Evolutionary conservation across 2,797 vertebrate species (phyloP).

Genomic region (Molossus alvarezi): DNA sequence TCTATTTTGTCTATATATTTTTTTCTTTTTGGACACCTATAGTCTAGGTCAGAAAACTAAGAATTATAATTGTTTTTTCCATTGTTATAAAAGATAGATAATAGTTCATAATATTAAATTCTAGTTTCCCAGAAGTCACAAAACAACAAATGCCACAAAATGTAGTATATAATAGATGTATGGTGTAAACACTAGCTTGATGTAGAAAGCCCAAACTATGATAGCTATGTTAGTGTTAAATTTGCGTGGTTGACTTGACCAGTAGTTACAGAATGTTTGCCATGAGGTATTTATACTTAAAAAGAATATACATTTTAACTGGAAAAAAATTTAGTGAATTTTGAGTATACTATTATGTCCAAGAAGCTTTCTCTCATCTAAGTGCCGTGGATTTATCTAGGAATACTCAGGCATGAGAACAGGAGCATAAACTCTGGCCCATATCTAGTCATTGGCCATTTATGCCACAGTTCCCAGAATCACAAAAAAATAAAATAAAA

Average conservation of each 20-base stretch:
- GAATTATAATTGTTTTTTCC: neutral
- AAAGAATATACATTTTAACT: neutral
- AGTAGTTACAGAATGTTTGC: neutral
- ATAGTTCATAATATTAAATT: neutral
- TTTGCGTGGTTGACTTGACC: neutral
- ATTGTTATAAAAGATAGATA: neutral
- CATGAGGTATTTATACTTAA: conserved; percentile 21
- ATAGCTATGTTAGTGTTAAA: neutral
- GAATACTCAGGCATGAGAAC: neutral
- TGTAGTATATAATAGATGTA: neutral
- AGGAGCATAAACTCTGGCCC: neutral
- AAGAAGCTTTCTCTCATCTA: neutral
- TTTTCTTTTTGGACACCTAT: neutral
- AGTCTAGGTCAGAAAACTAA: conserved; percentile 28
- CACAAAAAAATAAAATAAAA: neutral
- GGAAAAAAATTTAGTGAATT: neutral
- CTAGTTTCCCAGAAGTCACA: neutral
- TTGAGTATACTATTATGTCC: neutral
- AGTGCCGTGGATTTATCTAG: neutral
- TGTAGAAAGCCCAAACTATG: neutral
- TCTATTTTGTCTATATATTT: neutral
- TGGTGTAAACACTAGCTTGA: conserved; percentile 20
- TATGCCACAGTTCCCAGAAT: neutral
- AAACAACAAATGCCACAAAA: neutral
- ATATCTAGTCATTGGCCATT: neutral